Evolutionary conservation across 2,888 invertebrate genomes (phyloP), one percentile per base, ranked within the genome.

Genomic region (Chymomyza amoena): DNA sequence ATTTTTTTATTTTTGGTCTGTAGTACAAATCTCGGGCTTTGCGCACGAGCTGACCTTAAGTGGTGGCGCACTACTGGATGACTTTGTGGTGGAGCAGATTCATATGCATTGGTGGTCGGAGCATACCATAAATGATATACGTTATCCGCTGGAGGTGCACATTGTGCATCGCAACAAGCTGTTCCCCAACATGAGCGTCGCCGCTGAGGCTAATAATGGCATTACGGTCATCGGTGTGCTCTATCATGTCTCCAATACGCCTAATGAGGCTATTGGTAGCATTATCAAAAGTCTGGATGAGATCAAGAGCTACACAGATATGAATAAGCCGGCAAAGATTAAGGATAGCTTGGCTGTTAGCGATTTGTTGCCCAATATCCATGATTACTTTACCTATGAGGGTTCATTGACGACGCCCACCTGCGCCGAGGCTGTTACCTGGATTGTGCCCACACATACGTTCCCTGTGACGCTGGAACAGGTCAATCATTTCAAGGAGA

Each of bases 91-190:
- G 64, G 95, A 95, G 68, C 96, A 96, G 90, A 92, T 96, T 63
- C 96, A 97, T 89, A 96, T 97, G 90, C 97, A 97, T 89, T 97
- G 96, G 96, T 94, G 94, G 62, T 96, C 97, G 0, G 97, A 97
- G 89, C 97, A 97, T 89, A 94, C 94, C 0, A 92, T 97, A 16
- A 94, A 96, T 73, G 94, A 94, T 10, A 92, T 93, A 13, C 94
- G 95, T 71, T 93, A 92, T 81, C 93, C 94, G 0, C 88, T 95
- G 76, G 95, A 95, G 90, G 90, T 94, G 70, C 95, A 96, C 87
- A 92, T 95, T 64, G 95, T 96, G 0, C 95, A 95, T 90, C 94
- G 94, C 81, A 93, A 93, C 20, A 83, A 79, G 61, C 84, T 84
- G 13, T 94, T 93, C 80, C 86, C 82, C 0, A 93, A 92, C 75